Conservation (phyloP, 2,113 vertebrate species). For the Nestor notabilis region DNA sequence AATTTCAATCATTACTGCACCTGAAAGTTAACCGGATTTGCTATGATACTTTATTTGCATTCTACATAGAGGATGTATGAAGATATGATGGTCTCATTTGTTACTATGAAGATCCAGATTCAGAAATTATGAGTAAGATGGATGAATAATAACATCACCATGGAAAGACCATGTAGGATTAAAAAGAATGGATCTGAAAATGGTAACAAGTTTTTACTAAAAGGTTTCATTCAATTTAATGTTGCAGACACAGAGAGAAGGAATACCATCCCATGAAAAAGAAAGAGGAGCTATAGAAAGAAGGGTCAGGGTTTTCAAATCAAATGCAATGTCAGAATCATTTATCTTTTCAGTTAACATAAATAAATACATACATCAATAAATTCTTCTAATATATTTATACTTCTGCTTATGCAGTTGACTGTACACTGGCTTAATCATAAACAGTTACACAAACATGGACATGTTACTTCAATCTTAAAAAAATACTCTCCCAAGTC, state of each 20-base stretch:
- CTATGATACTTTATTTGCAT: neutral
- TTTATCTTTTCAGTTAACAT: neutral
- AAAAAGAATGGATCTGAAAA: neutral
- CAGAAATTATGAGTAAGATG: neutral
- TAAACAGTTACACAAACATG: neutral
- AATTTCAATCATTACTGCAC: neutral
- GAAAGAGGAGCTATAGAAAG: neutral
- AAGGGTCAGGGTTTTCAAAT: neutral
- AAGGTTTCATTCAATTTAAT: neutral
- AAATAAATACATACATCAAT: neutral
- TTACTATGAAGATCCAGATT: neutral
- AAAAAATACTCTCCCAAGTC: neutral
- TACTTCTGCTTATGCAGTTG: neutral
- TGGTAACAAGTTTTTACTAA: neutral
- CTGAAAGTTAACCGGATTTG: neutral
- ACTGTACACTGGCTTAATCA: neutral
- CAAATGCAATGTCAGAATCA: neutral
- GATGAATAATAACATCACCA: neutral
- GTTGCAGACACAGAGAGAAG: neutral
- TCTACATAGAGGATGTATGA: neutral
- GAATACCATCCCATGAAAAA: neutral
- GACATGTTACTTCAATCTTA: neutral
- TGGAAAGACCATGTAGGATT: neutral
- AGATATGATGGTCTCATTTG: neutral
- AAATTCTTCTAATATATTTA: neutral